Evolutionary conservation across 2,888 invertebrate species (phyloP).

Genomic region (Dynastes hyllus): DNA sequence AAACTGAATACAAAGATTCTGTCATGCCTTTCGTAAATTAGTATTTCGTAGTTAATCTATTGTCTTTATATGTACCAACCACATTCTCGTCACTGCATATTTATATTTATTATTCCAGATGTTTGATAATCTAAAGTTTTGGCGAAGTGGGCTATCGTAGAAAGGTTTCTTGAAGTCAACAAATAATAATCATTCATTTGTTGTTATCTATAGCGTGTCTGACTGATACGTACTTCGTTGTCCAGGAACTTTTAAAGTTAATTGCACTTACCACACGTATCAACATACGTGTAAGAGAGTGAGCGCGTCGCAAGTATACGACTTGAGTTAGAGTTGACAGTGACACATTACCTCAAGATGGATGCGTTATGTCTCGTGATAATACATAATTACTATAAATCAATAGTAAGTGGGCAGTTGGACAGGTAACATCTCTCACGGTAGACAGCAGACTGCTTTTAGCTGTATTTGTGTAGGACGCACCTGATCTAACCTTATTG

Average conservation of each 20-base stretch:
- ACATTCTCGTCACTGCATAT: no score
- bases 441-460: conserved; percentile 63
- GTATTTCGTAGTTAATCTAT: no score
- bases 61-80: no score
- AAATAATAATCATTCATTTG: conserved; percentile 1
- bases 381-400: conserved; percentile 64
- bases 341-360: conserved; percentile 62
- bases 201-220: background rate
- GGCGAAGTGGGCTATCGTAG: no score
- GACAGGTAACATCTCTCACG: conserved; percentile 62
- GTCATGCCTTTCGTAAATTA: no score
- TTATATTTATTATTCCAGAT: background rate
- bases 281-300: conserved; percentile 11
- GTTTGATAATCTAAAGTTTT: no score
- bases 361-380: conserved; percentile 59
- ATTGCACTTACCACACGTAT: conserved; percentile 23
- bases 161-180: background rate
- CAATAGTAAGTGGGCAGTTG: conserved; percentile 64
- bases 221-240: background rate
- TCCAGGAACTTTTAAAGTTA: conserved; percentile 14
- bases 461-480: conserved; percentile 63
- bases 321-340: conserved; percentile 56
- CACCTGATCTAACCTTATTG: conserved; percentile 63
- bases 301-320: background rate
- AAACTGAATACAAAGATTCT: no score